Conservation (phyloP, 2,888 invertebrate species). For the Drosophila mayaguana region DNA sequence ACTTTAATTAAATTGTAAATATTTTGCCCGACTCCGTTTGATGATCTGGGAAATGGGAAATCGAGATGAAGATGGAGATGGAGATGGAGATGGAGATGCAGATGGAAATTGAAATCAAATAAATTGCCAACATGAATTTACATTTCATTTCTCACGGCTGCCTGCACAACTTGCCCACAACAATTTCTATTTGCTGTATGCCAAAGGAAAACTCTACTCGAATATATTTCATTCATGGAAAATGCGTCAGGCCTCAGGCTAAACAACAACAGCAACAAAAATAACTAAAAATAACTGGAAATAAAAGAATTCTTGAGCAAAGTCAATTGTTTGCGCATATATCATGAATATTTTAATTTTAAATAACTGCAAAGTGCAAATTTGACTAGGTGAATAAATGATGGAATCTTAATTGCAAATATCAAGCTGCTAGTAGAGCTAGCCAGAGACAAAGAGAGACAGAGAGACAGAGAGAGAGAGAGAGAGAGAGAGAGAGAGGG, state of each 20-base stretch:
- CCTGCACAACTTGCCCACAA: constrained; percentile 28
- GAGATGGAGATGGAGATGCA: constrained; percentile 37
- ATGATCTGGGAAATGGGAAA: constrained; percentile 37
- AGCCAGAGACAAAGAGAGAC: background rate
- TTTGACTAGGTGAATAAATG: constrained; percentile 32
- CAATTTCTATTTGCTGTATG: constrained; percentile 27
- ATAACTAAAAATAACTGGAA: no score
- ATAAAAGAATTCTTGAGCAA: background rate
- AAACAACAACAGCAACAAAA: background rate
- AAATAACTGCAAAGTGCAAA: constrained; percentile 30
- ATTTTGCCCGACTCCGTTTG: constrained; percentile 47
- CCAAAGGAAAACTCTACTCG: constrained; percentile 4
- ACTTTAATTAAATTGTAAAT: constrained; percentile 77
- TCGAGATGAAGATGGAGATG: constrained; percentile 35
- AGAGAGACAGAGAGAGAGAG: background rate
- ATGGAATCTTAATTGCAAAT: constrained; percentile 26
- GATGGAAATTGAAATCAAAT: constrained; percentile 55
- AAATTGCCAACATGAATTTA: constrained; percentile 51
- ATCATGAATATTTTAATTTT: constrained; percentile 22
- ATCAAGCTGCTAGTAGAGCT: background rate
- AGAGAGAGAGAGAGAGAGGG: background rate
- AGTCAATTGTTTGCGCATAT: constrained; percentile 18
- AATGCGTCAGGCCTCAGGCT: background rate
- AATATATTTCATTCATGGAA: background rate
- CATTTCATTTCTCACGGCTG: constrained; percentile 43